A percentile compares a stretch with the other conserved stretches of the same genome.
Evolutionary conservation across 2,888 invertebrate species (phyloP).

Genomic region (Cephus runcator): DNA sequence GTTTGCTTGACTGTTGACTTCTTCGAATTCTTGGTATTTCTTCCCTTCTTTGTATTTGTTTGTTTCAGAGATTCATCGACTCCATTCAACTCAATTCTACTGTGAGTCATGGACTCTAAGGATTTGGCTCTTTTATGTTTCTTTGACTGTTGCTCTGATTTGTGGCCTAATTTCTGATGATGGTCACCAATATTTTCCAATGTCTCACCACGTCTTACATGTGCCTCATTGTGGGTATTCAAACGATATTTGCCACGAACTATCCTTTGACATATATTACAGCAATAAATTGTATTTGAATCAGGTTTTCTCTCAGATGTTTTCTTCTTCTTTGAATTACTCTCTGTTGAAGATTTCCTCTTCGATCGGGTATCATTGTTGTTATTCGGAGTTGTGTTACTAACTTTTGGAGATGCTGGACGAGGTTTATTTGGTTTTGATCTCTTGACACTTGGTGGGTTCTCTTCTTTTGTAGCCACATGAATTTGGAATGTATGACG

Average conservation of each 20-base stretch:
- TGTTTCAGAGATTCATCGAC: not conserved
- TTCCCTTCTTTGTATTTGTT: not conserved
- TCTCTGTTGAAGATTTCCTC: constrained; percentile 24
- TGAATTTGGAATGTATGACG: not conserved
- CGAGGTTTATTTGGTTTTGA: not conserved
- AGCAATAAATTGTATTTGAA: not conserved
- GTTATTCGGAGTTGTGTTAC: not conserved
- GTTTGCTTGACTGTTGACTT: not conserved
- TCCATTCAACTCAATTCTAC: not conserved
- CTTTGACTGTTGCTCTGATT: not conserved
- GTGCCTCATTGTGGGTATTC: not conserved
- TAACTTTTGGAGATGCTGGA: not conserved
- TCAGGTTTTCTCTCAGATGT: not conserved
- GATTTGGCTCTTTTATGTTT: not conserved
- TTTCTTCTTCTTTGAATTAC: constrained; percentile 19
- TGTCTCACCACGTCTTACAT: not conserved
- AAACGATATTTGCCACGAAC: not conserved
- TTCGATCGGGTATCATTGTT: not conserved
- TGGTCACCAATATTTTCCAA: not conserved
- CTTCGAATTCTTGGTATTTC: constrained; percentile 2
- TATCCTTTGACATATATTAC: not conserved
- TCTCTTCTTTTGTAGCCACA: not conserved
- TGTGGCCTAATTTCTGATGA: not conserved
- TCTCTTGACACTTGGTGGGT: not conserved
- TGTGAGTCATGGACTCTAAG: not conserved